Evolutionary conservation across 2,888 invertebrate species (phyloP).

Genomic region (Rugalucina vietnamica): DNA sequence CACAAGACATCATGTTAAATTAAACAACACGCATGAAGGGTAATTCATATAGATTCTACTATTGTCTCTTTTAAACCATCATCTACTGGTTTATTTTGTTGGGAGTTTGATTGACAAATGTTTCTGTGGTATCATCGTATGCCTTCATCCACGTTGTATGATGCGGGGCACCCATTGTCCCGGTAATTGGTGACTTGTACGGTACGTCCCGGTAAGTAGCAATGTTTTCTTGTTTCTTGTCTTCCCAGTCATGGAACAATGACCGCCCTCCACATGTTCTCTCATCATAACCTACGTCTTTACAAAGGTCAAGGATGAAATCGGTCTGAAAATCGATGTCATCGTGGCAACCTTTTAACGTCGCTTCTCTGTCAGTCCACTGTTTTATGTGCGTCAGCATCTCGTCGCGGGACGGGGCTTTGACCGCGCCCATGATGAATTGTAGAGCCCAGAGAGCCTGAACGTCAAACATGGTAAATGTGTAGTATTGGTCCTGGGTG

Average conservation of each 20-base stretch:
- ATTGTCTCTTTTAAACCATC: too few relatives aligned
- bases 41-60: too few relatives aligned
- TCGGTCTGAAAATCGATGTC: slow-evolving; percentile 8
- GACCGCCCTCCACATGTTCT: not conserved
- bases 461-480: slow-evolving; percentile 58
- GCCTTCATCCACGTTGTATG: not conserved
- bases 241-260: not conserved
- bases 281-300: not conserved
- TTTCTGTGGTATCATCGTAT: not conserved
- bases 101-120: not conserved
- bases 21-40: too few relatives aligned
- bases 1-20: not conserved
- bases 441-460: slow-evolving; percentile 48
- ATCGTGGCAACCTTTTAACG: not conserved
- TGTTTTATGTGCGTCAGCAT: not conserved
- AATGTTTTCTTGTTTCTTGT: not conserved
- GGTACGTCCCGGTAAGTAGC: not conserved
- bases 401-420: not conserved
- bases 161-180: not conserved
- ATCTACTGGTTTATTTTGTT: not conserved
- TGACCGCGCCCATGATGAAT: slow-evolving; percentile 16
- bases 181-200: not conserved
- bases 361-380: not conserved
- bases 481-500: slow-evolving; percentile 47
- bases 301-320: not conserved